Percentiles rank a stretch among this genome's conserved stretches.
These are phyloP conservation scores for Leucoma salicis DNA, from an alignment of 2,888 invertebrate species.

Conservation along the genomic window DNA sequence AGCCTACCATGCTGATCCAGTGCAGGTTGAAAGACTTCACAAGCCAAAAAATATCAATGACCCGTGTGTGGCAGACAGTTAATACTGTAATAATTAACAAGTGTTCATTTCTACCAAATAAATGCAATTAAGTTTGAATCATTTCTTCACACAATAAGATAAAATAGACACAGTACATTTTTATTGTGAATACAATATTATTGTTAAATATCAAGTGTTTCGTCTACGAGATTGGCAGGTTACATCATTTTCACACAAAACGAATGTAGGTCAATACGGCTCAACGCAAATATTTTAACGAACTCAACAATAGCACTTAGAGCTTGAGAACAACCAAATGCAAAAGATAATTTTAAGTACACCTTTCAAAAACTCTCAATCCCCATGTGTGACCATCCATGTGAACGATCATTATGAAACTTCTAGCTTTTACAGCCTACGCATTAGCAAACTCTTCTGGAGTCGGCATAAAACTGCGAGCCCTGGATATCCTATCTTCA, in stretches of 20 bases:
- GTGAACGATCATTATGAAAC: neutral
- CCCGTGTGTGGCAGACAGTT: too few species aligned
- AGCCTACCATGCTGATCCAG: too few species aligned
- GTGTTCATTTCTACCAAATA: too few species aligned
- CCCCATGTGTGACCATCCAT: neutral
- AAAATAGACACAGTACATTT: neutral
- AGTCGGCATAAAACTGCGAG: slow-evolving; percentile 86
- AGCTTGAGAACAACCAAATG: neutral
- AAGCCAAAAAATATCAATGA: too few species aligned
- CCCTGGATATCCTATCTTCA: slow-evolving; percentile 82
- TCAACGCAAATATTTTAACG: slow-evolving; percentile 6
- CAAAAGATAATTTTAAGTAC: neutral
- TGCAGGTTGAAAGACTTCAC: too few species aligned
- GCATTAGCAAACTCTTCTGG: slow-evolving; percentile 81
- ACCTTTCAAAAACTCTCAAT: neutral
- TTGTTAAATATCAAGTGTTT: neutral
- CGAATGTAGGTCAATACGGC: slow-evolving; percentile 7
- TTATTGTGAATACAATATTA: neutral
- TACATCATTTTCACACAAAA: slow-evolving; percentile 13
- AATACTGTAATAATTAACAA: too few species aligned
- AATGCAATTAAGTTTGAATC: too few species aligned
- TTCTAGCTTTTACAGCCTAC: neutral
- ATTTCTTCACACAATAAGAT: neutral
- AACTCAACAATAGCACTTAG: slow-evolving; percentile 9
- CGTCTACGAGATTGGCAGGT: neutral